A percentile compares a stretch with the other conserved stretches of the same genome.
These are phyloP conservation scores for Idaea straminata DNA, from an alignment of 2,888 invertebrate species.

Conservation along the genomic window DNA sequence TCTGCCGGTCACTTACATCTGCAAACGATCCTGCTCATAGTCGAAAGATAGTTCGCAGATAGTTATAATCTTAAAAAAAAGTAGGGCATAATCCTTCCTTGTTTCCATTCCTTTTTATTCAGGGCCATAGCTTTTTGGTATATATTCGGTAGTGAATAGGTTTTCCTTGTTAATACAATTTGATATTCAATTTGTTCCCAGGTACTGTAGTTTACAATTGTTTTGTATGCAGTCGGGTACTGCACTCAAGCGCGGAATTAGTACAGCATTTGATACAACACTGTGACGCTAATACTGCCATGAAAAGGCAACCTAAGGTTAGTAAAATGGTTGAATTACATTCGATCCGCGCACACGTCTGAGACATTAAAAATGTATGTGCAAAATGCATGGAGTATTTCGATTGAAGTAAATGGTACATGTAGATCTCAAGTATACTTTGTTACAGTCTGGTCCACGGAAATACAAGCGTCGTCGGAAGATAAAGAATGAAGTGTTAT, in stretches of 20 bases:
- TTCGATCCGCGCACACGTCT: too few species aligned
- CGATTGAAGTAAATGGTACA: too few species aligned
- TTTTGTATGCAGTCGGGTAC: constrained; percentile 86
- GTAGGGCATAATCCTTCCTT: too few species aligned
- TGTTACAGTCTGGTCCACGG: constrained; percentile 83
- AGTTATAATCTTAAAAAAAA: too few species aligned
- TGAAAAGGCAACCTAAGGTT: constrained; percentile 87
- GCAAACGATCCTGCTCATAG: too few species aligned
- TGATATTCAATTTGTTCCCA: constrained; percentile 23
- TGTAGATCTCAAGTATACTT: background rate
- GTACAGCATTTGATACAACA: constrained; percentile 92
- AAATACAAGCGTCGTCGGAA: constrained; percentile 91
- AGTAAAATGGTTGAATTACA: background rate
- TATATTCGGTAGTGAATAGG: background rate
- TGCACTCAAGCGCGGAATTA: constrained; percentile 86
- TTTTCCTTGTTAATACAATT: background rate
- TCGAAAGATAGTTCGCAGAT: too few species aligned
- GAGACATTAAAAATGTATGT: too few species aligned
- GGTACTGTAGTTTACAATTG: constrained; percentile 85
- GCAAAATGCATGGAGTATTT: too few species aligned
- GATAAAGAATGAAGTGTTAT: constrained; percentile 71
- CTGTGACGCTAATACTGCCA: constrained; percentile 91
- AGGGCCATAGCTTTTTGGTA: background rate
- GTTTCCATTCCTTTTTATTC: too few species aligned
- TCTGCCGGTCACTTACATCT: too few species aligned